Conservation (phyloP, 2,113 vertebrate genomes). For the Pelecanus crispus region DNA sequence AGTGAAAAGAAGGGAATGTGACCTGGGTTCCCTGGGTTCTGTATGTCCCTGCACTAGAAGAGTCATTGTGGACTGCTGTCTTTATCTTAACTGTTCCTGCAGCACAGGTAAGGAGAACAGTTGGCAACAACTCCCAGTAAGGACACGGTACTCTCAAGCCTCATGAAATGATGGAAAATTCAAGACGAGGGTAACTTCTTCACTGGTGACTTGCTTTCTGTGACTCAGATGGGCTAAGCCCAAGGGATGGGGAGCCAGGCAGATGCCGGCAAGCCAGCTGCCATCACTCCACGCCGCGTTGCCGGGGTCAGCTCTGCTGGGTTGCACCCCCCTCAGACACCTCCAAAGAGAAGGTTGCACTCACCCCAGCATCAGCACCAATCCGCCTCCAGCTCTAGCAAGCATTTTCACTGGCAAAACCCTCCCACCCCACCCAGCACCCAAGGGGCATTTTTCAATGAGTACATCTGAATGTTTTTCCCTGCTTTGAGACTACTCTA, state of each 20-base stretch:
- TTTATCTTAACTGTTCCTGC: neutral
- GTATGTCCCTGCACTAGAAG: neutral
- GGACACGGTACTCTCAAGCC: neutral
- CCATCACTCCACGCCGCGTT: accelerated
- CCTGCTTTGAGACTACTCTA: neutral
- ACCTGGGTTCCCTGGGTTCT: neutral
- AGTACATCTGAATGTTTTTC: neutral
- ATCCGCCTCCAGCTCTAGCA: neutral
- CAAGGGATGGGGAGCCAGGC: neutral
- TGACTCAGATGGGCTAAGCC: neutral
- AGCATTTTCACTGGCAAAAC: neutral
- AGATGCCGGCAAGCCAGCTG: neutral
- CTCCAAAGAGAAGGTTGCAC: neutral
- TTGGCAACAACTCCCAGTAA: neutral
- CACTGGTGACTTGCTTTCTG: neutral
- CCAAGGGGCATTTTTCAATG: neutral
- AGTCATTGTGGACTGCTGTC: neutral
- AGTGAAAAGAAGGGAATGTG: neutral
- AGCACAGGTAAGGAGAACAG: neutral
- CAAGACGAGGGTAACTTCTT: neutral
- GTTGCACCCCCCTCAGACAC: neutral
- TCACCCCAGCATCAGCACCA: neutral
- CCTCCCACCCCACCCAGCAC: neutral
- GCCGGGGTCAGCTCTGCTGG: neutral
- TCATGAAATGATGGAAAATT: neutral